Percentiles rank a stretch among this genome's conserved stretches.
Conservation (phyloP, 2,888 invertebrate genomes). For the Eilema sororculum region DNA sequence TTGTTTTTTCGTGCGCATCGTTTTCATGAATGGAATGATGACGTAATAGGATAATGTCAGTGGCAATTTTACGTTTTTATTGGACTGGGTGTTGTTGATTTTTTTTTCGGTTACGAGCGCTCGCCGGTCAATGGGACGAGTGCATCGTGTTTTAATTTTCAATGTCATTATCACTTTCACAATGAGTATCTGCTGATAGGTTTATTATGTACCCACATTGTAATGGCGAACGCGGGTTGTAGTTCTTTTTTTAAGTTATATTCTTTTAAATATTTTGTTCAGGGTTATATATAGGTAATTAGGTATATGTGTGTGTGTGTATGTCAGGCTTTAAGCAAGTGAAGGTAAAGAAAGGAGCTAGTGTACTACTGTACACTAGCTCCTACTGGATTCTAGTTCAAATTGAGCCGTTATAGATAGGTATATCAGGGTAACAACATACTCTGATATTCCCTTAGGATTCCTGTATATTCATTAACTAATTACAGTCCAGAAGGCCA, state of each 20-base stretch:
- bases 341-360: neutral
- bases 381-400: too few relatives aligned
- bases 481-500: too few relatives aligned
- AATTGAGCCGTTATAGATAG: neutral
- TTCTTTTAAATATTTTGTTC: neutral
- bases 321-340: neutral
- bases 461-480: too few relatives aligned
- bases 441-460: too few relatives aligned
- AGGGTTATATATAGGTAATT: neutral
- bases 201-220: conserved; percentile 40
- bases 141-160: conserved; percentile 85
- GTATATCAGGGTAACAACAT: too few relatives aligned
- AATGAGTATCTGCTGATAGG: conserved; percentile 69
- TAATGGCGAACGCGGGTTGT: conserved; percentile 36
- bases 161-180: conserved; percentile 87
- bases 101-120: conserved; percentile 77
- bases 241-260: conserved; percentile 26
- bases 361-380: too few relatives aligned
- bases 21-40: conserved; percentile 86
- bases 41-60: conserved; percentile 87
- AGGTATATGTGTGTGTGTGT: neutral
- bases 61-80: conserved; percentile 86
- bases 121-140: conserved; percentile 82
- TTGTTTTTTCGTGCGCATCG: conserved; percentile 81
- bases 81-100: conserved; percentile 78